Percentiles rank a stretch among this genome's conserved stretches.
phyloP scores from a whole-genome alignment of 2,797 vertebrate species.

The Emydoidea blandingii region DNA sequence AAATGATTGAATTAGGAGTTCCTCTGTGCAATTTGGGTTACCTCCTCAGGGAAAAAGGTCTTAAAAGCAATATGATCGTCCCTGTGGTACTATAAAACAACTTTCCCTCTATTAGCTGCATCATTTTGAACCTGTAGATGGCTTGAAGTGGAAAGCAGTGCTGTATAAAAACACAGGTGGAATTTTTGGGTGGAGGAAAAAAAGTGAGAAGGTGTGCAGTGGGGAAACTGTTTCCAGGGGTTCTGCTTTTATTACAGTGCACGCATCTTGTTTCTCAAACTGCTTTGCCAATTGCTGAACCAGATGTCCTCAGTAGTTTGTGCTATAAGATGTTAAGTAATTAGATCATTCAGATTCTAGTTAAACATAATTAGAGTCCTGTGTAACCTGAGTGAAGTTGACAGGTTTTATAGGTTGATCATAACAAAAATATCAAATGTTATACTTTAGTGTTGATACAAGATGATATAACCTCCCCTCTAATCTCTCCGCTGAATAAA shows the following conservation, averaged over 20 bases:
- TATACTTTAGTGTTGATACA: conserved; percentile 69
- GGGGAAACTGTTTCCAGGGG: conserved; percentile 22
- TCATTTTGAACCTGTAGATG: neutral
- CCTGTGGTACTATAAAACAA: neutral
- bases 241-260: neutral
- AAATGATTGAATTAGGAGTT: neutral
- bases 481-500: conserved; percentile 28
- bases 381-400: conserved; percentile 80
- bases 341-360: conserved; percentile 81
- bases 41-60: neutral
- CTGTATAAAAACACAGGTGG: neutral
- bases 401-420: conserved; percentile 78
- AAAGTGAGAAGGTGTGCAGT: neutral
- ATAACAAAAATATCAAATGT: conserved; percentile 72
- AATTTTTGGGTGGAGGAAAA: neutral
- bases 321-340: conserved; percentile 79
- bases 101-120: neutral
- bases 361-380: conserved; percentile 82
- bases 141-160: neutral
- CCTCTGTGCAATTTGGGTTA: neutral
- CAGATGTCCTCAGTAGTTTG: conserved; percentile 78
- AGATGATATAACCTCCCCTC: conserved; percentile 56
- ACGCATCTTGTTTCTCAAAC: neutral
- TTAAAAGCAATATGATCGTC: accelerated
- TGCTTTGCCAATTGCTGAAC: conserved; percentile 72